phyloP scores from a whole-genome alignment of 2,888 invertebrate genomes.

The Boloria selene region DNA sequence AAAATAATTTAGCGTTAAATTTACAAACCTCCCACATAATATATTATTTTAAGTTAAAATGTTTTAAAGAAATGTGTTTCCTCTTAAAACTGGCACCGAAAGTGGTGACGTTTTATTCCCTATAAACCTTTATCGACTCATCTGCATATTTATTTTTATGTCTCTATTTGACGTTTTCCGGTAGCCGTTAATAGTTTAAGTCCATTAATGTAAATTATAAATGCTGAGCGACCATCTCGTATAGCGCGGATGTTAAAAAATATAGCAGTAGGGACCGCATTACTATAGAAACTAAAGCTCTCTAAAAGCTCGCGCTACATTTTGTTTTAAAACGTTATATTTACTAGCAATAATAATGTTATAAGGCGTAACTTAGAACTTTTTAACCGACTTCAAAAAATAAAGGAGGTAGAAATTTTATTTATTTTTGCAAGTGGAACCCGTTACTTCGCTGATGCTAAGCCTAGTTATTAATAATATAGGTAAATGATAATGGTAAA shows the following conservation, averaged over 20 bases:
- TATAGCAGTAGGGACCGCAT: background rate
- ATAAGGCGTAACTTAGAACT: too few species aligned
- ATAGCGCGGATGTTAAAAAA: background rate
- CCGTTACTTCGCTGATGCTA: too few species aligned
- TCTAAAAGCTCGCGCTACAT: background rate
- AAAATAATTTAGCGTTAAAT: conserved; percentile 12
- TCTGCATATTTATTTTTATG: conserved; percentile 80
- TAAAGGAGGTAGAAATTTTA: too few species aligned
- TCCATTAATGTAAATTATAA: conserved; percentile 79
- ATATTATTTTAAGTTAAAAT: conserved; percentile 13
- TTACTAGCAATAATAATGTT: too few species aligned
- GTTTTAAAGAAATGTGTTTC: conserved; percentile 40
- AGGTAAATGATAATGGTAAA: too few species aligned
- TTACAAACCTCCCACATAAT: conserved; percentile 12
- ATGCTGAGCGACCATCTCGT: conserved; percentile 42
- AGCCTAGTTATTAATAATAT: too few species aligned
- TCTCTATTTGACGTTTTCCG: conserved; percentile 78
- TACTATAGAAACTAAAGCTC: background rate
- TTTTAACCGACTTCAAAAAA: too few species aligned
- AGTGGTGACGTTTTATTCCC: conserved; percentile 64
- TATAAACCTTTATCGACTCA: conserved; percentile 70
- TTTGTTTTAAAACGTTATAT: too few species aligned
- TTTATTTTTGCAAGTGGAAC: too few species aligned
- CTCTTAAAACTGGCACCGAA: conserved; percentile 56
- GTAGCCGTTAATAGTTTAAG: conserved; percentile 79